Evolutionary conservation across 2,888 invertebrate species (phyloP).

Genomic region (Hydroisotoma schaefferi): DNA sequence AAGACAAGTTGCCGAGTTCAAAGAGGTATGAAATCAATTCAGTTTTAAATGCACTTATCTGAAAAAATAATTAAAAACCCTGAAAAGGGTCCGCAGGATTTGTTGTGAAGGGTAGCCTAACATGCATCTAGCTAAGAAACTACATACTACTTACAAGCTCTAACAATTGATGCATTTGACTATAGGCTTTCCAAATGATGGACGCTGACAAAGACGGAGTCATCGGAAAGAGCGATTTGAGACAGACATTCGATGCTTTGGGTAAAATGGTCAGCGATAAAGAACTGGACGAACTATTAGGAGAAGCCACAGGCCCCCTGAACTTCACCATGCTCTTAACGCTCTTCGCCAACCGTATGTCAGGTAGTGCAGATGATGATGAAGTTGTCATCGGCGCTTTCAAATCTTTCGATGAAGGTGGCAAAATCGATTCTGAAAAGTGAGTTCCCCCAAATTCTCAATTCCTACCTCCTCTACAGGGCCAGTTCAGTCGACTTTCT

Average conservation of each 20-base stretch:
- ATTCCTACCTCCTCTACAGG: neutral
- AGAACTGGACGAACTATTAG: conserved; percentile 84
- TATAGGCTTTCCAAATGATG: conserved; percentile 88
- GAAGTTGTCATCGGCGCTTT: conserved; percentile 88
- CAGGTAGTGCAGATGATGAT: conserved; percentile 80
- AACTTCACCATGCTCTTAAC: conserved; percentile 92
- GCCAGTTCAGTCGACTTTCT: too few species aligned
- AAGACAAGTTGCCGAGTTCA: conserved; percentile 93
- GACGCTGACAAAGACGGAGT: conserved; percentile 93
- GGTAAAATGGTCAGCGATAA: conserved; percentile 85
- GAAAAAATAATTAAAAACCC: neutral
- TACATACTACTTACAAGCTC: too few species aligned
- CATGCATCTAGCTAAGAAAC: too few species aligned
- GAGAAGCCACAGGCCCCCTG: conserved; percentile 84
- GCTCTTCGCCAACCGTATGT: conserved; percentile 88
- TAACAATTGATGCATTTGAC: neutral
- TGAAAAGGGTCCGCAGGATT: too few species aligned
- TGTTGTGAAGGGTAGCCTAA: too few species aligned
- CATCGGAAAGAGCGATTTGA: conserved; percentile 77
- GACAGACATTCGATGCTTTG: conserved; percentile 86
- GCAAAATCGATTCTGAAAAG: conserved; percentile 83
- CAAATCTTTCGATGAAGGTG: conserved; percentile 81
- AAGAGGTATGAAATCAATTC: conserved; percentile 64
- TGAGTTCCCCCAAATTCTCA: conserved; percentile 50
- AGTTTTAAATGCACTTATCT: neutral